A percentile compares a stretch with the other conserved stretches of the same genome.
phyloP scores from a whole-genome alignment of 2,888 invertebrate species.

The Reticulitermes lucifugus region DNA sequence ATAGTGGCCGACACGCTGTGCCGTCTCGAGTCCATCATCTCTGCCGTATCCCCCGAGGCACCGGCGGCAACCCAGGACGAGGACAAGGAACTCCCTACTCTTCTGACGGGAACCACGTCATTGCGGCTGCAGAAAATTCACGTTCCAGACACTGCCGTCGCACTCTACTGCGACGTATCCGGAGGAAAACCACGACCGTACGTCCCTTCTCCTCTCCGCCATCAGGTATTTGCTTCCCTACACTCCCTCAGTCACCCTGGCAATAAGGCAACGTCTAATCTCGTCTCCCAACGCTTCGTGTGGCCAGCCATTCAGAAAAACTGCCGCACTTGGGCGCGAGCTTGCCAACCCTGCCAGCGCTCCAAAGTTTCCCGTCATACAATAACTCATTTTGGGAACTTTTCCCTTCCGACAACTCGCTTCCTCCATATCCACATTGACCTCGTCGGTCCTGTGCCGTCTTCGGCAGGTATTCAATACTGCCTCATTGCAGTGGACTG shows the following conservation, averaged over 20 bases:
- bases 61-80: neutral
- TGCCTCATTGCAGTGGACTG: constrained; percentile 57
- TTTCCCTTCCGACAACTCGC: constrained; percentile 54
- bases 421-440: constrained; percentile 63
- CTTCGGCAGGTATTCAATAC: constrained; percentile 53
- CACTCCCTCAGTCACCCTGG: neutral
- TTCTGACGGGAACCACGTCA: neutral
- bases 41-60: neutral
- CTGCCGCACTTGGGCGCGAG: constrained; percentile 56
- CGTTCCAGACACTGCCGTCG: neutral
- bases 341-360: constrained; percentile 59
- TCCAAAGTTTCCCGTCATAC: constrained; percentile 58
- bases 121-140: neutral
- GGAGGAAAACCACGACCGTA: neutral
- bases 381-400: constrained; percentile 51
- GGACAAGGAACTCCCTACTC: neutral
- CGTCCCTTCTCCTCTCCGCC: neutral
- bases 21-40: neutral
- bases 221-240: neutral
- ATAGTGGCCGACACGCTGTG: constrained; percentile 36
- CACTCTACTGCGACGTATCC: neutral
- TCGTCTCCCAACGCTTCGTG: constrained; percentile 47
- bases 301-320: constrained; percentile 54
- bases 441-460: constrained; percentile 62
- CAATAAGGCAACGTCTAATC: neutral